Conservation (phyloP, 2,113 vertebrate genomes). For the Bufo gargarizans region DNA sequence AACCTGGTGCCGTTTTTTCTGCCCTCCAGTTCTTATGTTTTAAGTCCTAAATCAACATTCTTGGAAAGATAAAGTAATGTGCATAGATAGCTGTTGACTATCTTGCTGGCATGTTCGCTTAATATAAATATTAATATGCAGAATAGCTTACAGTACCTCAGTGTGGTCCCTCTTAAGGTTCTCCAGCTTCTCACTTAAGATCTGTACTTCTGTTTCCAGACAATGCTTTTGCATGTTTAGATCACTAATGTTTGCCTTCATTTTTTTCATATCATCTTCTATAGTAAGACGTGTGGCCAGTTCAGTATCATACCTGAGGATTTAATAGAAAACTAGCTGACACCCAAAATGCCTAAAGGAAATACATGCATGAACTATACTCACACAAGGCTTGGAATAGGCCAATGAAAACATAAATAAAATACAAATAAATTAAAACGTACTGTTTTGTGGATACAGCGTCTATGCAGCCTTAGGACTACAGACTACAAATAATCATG, state of each 20-base stretch:
- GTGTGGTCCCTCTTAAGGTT: slow-evolving; percentile 64
- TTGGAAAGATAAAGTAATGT: not conserved
- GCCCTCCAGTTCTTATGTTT: too few relatives aligned
- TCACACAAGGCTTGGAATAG: not conserved
- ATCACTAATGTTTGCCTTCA: slow-evolving; percentile 49
- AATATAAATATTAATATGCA: not conserved
- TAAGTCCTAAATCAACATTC: too few relatives aligned
- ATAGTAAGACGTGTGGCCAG: not conserved
- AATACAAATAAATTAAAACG: not conserved
- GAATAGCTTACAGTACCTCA: slow-evolving; percentile 64
- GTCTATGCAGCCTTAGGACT: not conserved
- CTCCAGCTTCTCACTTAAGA: slow-evolving; percentile 64
- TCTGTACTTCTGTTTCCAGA: slow-evolving; percentile 60
- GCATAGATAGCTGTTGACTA: not conserved
- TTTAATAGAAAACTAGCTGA: not conserved
- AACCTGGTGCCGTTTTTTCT: too few relatives aligned
- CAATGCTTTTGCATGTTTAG: slow-evolving; percentile 59
- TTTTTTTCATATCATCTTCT: slow-evolving; percentile 18
- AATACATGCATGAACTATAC: too few relatives aligned
- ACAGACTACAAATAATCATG: too few relatives aligned
- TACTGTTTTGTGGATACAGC: not conserved
- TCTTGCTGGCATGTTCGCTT: too few relatives aligned
- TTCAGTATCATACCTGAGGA: slow-evolving; percentile 69
- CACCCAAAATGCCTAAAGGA: not conserved
- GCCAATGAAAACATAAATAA: not conserved